Conservation (phyloP, 2,113 vertebrate genomes). For the Polypterus bichir region DNA sequence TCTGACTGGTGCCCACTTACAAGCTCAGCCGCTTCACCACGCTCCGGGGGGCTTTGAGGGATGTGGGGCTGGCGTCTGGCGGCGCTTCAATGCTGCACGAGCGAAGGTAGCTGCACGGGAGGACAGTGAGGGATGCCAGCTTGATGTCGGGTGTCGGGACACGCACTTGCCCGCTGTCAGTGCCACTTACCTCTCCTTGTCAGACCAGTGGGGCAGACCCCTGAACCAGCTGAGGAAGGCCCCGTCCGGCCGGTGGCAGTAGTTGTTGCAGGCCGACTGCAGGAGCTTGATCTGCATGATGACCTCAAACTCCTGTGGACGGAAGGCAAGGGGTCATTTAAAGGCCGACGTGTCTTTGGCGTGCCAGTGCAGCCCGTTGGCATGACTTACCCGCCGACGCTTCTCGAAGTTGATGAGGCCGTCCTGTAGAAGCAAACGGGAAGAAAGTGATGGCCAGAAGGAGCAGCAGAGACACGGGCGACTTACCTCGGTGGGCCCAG, state of each 20-base stretch:
- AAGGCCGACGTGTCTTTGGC: neutral
- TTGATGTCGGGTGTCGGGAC: too few relatives aligned
- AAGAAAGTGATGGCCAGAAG: neutral
- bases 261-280: constrained; percentile 87
- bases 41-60: constrained; percentile 74
- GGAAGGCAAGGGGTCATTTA: neutral
- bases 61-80: constrained; percentile 60
- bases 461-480: neutral
- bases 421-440: constrained; percentile 49
- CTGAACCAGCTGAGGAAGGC: constrained; percentile 79
- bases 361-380: neutral
- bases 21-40: constrained; percentile 90
- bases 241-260: constrained; percentile 63
- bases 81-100: constrained; percentile 73
- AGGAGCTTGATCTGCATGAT: constrained; percentile 89
- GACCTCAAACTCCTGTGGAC: constrained; percentile 80
- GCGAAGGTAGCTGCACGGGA: constrained; percentile 56
- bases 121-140: neutral
- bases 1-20: constrained; percentile 49
- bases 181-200: constrained; percentile 70
- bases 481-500: too few relatives aligned
- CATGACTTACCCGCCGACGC: constrained; percentile 67
- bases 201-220: constrained; percentile 59
- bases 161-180: neutral
- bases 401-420: constrained; percentile 93